These are phyloP conservation scores for Adelognathus sp. DNA, from an alignment of 2,888 invertebrate species.

Conservation along the genomic window DNA sequence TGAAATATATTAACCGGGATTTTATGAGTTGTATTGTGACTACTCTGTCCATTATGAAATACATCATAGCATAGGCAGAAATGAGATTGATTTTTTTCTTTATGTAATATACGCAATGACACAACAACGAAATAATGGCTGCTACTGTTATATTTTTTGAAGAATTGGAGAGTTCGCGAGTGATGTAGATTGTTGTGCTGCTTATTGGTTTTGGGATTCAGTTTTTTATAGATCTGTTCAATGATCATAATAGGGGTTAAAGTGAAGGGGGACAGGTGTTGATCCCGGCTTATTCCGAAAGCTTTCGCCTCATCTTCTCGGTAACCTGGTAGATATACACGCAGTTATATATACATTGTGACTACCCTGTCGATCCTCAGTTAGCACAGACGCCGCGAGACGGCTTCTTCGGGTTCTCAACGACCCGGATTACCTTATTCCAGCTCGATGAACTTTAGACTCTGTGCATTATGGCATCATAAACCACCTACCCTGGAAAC, in stretches of 20 bases:
- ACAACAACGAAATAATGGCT: too few species aligned
- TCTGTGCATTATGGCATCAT: neutral
- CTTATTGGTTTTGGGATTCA: neutral
- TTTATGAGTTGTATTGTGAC: too few species aligned
- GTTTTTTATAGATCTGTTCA: neutral
- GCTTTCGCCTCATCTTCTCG: neutral
- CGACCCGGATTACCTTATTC: constrained; percentile 13
- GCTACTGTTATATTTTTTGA: too few species aligned
- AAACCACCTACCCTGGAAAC: neutral
- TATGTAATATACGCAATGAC: too few species aligned
- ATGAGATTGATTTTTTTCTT: too few species aligned
- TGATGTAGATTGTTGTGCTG: too few species aligned
- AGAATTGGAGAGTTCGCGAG: too few species aligned
- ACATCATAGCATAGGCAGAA: too few species aligned
- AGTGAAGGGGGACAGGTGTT: neutral
- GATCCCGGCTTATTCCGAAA: neutral
- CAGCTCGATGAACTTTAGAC: constrained; percentile 9
- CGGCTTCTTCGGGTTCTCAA: neutral
- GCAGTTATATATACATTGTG: neutral
- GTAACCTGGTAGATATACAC: neutral
- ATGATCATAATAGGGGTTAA: neutral
- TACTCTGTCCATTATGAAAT: too few species aligned
- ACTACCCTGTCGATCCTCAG: constrained; percentile 4
- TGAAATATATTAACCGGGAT: too few species aligned
- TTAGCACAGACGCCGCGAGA: neutral